These are phyloP conservation scores for Limosa lapponica DNA, from an alignment of 2,797 vertebrate species.

Conservation along the genomic window DNA sequence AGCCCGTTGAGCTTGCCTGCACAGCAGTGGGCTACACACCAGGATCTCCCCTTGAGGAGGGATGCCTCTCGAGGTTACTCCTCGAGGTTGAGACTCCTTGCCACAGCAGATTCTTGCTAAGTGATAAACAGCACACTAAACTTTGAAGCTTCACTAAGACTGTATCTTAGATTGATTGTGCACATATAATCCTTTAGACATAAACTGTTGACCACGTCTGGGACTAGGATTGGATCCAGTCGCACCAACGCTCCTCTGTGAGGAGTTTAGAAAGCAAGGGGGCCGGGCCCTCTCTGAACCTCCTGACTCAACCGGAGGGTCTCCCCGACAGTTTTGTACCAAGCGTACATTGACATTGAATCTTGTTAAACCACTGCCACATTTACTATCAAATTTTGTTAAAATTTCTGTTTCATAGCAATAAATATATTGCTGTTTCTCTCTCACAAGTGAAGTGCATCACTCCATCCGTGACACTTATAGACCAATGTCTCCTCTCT, in stretches of 20 bases:
- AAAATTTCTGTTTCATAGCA: background rate
- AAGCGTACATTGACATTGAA: background rate
- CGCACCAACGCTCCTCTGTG: background rate
- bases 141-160: background rate
- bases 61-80: background rate
- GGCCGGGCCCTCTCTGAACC: background rate
- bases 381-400: background rate
- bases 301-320: background rate
- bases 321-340: background rate
- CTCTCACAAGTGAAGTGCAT: background rate
- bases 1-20: background rate
- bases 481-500: background rate
- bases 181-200: background rate
- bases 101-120: background rate
- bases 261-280: background rate
- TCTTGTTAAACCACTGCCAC: background rate
- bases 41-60: background rate
- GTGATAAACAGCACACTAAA: background rate
- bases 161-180: background rate
- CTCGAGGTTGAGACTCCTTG: background rate
- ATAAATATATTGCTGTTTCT: background rate
- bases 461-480: background rate
- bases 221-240: background rate
- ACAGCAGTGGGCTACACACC: background rate
- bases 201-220: background rate